phyloP scores from a whole-genome alignment of 2,797 vertebrate genomes.

The Oryzias sinensis region DNA sequence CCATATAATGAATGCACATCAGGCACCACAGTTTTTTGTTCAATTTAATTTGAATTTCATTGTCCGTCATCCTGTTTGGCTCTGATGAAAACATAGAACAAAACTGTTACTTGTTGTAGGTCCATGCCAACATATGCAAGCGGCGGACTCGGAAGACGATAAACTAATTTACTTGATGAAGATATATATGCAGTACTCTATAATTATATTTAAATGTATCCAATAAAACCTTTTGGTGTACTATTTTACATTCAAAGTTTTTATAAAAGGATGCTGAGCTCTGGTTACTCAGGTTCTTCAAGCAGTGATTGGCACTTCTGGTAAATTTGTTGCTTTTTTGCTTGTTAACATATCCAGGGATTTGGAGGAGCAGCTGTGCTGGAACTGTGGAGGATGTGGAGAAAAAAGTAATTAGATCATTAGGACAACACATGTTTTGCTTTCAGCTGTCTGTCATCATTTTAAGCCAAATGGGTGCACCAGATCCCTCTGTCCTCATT shows the following conservation, averaged over 20 bases:
- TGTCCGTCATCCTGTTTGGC: no score
- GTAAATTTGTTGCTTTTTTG: slow-evolving; percentile 41
- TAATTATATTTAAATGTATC: no score
- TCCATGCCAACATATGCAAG: no score
- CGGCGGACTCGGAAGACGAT: no score
- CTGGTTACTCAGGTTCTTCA: not conserved
- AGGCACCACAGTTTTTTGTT: no score
- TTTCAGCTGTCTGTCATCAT: slow-evolving; percentile 59
- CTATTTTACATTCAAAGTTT: not conserved
- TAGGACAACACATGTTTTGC: slow-evolving; percentile 58
- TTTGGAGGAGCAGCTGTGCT: slow-evolving; percentile 63
- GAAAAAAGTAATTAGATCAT: slow-evolving; percentile 77
- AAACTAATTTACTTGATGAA: no score
- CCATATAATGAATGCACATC: no score
- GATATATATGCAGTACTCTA: no score
- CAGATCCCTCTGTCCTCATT: slow-evolving; percentile 23
- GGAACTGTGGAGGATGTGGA: slow-evolving; percentile 74
- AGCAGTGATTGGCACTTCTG: not conserved
- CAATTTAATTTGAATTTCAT: no score
- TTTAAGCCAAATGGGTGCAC: slow-evolving; percentile 48
- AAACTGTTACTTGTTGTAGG: no score
- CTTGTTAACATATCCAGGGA: slow-evolving; percentile 55
- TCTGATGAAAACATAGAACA: no score
- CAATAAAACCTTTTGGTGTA: no score
- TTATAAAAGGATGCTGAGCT: not conserved